A percentile compares a stretch with the other conserved stretches of the same genome.
Conservation (phyloP, 2,797 vertebrate genomes). For the Falco cherrug region DNA sequence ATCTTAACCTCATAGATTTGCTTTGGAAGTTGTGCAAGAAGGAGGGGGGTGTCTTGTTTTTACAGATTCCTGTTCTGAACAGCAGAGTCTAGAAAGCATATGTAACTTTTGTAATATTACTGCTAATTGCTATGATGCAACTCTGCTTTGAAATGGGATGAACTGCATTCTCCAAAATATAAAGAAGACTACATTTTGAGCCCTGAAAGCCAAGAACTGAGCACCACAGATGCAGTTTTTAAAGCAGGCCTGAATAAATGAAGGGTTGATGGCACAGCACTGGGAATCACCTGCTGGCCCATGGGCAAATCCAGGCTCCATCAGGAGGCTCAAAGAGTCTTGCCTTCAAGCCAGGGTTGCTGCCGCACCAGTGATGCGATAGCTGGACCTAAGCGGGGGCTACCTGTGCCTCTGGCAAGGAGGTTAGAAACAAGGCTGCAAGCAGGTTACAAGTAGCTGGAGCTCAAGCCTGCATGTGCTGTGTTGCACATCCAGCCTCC, state of each 20-base stretch:
- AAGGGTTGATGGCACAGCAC: accelerated
- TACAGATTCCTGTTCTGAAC: background rate
- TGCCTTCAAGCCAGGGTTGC: background rate
- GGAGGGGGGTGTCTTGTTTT: background rate
- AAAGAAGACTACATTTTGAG: background rate
- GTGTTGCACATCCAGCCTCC: background rate
- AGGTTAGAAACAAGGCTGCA: background rate
- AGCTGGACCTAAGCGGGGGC: background rate
- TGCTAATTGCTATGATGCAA: background rate
- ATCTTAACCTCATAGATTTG: background rate
- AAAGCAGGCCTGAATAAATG: background rate
- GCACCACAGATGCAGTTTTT: background rate
- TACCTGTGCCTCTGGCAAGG: conserved; percentile 5
- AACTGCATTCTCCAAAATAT: background rate
- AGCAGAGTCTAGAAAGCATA: background rate
- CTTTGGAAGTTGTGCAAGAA: background rate
- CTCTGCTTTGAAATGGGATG: background rate
- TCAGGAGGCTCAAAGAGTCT: background rate
- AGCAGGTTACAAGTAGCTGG: background rate
- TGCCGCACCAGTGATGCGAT: background rate
- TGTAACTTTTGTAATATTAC: background rate
- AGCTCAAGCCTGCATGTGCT: background rate
- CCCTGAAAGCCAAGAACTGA: background rate
- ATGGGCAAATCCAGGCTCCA: background rate
- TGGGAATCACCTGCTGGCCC: background rate